Base-by-base conservation (phyloP, 2,797 vertebrate genomes). In the Gouania willdenowi region DNA sequence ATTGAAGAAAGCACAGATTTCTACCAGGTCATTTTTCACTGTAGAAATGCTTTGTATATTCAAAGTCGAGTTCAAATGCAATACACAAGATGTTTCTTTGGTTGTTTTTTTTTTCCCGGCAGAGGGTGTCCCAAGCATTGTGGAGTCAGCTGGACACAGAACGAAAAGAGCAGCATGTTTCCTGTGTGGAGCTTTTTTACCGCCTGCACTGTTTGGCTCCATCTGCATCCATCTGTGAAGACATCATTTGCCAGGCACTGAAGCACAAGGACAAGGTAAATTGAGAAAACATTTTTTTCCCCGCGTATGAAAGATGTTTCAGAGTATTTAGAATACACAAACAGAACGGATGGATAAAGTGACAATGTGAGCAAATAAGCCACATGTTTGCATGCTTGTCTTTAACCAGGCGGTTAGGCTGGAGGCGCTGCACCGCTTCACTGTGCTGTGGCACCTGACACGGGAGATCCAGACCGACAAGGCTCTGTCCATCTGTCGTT, bases 401-500 rank as follows among this genome's bases (percentile, higher is more conserved):
- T 52, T 24, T 15, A 5, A 5, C 4, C 38, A 86, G 84, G 65
- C 58, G 14, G 90, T 91, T 3, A 87, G 93, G 32, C 55, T 98
- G 74, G 96, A 99, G 75, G 93, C 96, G 0, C 85, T 98, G 6
- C 95, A 93, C 61, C 84, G 95, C 27, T 99, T 99, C 56, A 96
- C 97, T 1, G 85, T 98, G 41, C 87, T 99, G 51, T 99, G 97
- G 97, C 97, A 99, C 77, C 89, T 99, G 79, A 99, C 94, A 1
- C 81, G 97, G 36, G 97, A 98, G 72, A 92, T 93, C 63, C 94
- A 97, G 53, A 86, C 82, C 63, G 93, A 83, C 77, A 90, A 93
- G 49, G 90, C 91, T 50, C 86, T 91, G 4, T 96, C 93, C 23
- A 91, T 91, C 56, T 94, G 85, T 56, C 94, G 94, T 37, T 97